These are phyloP conservation scores for Melanaphis sacchari DNA, from an alignment of 1,140 invertebrate species.

Conservation along the genomic window DNA sequence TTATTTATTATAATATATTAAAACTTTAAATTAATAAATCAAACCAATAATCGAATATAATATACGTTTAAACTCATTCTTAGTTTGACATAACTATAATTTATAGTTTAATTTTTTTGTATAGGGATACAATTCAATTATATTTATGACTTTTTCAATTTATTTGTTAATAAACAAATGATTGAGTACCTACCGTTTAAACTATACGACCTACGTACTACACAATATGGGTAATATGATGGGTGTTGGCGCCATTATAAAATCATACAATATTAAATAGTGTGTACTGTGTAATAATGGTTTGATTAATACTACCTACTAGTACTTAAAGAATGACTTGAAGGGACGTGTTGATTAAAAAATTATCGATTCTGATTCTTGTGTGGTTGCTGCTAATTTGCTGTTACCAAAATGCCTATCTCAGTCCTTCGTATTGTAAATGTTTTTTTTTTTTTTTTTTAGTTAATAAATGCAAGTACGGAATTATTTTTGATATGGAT, in stretches of 20 bases:
- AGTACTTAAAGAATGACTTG: background rate
- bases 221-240: background rate
- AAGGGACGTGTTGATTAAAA: too few species aligned
- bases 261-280: background rate
- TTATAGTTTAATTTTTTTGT: background rate
- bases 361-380: too few species aligned
- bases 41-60: background rate
- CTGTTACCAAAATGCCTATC: too few species aligned
- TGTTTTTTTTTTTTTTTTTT: too few species aligned
- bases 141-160: background rate
- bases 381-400: too few species aligned
- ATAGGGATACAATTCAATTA: background rate
- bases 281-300: background rate
- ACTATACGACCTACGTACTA: background rate
- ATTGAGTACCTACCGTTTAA: background rate
- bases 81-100: background rate
- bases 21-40: background rate
- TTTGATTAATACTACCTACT: background rate
- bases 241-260: background rate
- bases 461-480: background rate
- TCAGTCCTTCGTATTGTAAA: too few species aligned
- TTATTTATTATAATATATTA: background rate
- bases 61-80: background rate
- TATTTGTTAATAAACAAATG: constrained; percentile 14
- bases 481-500: background rate